Evolutionary conservation across 2,888 invertebrate species (phyloP), one percentile per base, ranked within the genome.

Genomic region (Scrobipalpa costella): DNA sequence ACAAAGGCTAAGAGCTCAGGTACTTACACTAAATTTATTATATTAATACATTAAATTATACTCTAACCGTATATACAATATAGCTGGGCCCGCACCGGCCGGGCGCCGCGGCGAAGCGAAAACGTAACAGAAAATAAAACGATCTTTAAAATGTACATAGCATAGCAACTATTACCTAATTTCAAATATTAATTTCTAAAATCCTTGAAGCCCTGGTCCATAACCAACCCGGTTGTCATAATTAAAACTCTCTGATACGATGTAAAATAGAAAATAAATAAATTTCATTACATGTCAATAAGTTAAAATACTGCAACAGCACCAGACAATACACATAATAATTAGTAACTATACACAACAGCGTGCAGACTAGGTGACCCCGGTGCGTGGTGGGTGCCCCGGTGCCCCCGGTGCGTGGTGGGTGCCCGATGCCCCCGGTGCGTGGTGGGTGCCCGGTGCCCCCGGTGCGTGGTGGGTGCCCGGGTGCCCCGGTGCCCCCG

Each of bases 1-100:
- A 55, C 55, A 55, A 55, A 21, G 69, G 63, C 66, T 68, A 69
- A 66, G 75, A 76, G 73, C 74, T 81, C 83, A 80, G 83, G 80
- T 84, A 84, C 85, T 83, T 80, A 83, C 74, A 62, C 80, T 83
- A 83, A 70, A 71, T 68, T 70, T n/a, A n/a, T n/a, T n/a, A n/a
- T 68, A 60, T 19, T 33, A 59, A 60, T 49, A 44, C 13, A 40
- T 59, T 55, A 55, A 27, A 7, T n/a, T 27, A 27, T 9, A 27
- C 11, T 19, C 19, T 19, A n/a, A 55, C 27, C 27, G 27, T 55
- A 55, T 55, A 55, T 55, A 55, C 55, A 55, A 55, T 15, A 55
- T 34, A 27, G 13, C 27, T n/a, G n/a, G 15, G 49, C 17, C 15
- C 19, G 7, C 7, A 15, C 49, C 19, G 40, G 11, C 40, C 40